A percentile compares a stretch with the other conserved stretches of the same genome.
phyloP scores from a whole-genome alignment of 2,888 invertebrate genomes.

The Rhodophaea formosa region DNA sequence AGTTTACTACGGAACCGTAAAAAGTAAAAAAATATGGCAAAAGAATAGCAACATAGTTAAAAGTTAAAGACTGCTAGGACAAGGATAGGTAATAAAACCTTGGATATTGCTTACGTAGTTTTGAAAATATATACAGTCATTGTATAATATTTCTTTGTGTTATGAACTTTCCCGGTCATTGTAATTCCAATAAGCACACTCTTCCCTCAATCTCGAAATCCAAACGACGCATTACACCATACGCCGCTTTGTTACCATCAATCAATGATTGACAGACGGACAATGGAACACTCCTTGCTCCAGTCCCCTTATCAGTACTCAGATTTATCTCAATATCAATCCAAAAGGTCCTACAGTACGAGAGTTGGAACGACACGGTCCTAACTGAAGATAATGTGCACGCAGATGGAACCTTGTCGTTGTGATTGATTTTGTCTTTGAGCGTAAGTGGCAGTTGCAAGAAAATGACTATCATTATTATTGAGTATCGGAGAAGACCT shows the following conservation, averaged over 20 bases:
- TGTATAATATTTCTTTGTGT: too few relatives aligned
- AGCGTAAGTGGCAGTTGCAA: slow-evolving; percentile 8
- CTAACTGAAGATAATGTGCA: slow-evolving; percentile 23
- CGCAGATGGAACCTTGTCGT: slow-evolving; percentile 30
- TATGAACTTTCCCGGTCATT: not conserved
- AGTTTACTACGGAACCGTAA: too few relatives aligned
- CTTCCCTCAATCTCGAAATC: not conserved
- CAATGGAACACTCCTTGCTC: slow-evolving; percentile 57
- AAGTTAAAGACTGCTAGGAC: too few relatives aligned
- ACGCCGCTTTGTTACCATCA: slow-evolving; percentile 39
- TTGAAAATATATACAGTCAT: too few relatives aligned
- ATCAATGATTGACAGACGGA: slow-evolving; percentile 58
- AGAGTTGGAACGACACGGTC: slow-evolving; percentile 32
- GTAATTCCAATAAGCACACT: not conserved
- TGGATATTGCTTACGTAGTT: too few relatives aligned
- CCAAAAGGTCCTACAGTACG: slow-evolving; percentile 25
- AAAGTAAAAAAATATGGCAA: too few relatives aligned
- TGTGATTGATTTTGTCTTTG: not conserved
- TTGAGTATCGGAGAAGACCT: not conserved
- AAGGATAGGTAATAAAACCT: too few relatives aligned
- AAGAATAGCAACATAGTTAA: too few relatives aligned
- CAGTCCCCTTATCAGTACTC: slow-evolving; percentile 50
- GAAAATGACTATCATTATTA: slow-evolving; percentile 19
- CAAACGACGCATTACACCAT: slow-evolving; percentile 19
- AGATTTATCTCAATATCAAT: slow-evolving; percentile 39